Evolutionary conservation across 92 coral and sea anemone species (phyloP), one percentile per base, ranked within the genome.

Genomic region (Galaxea fascicularis): DNA sequence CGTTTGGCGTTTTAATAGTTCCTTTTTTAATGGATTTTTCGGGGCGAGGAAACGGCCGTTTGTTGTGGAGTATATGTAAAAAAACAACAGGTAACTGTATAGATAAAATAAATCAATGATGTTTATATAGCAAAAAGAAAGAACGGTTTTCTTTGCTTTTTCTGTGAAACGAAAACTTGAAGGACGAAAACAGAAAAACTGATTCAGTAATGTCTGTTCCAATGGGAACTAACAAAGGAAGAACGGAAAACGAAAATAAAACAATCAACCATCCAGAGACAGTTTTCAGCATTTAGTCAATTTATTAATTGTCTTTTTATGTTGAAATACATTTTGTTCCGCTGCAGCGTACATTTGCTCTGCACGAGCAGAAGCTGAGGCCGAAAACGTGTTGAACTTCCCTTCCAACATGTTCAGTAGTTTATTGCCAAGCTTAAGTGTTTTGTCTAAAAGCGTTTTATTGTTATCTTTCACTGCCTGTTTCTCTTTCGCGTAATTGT

Each of bases 281-380:
- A 14, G 47, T 21, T 77, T 46, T 77, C 45, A 21, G 25, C 16
- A 10, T 44, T 46, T 45, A 16, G 58, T 62, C 30, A 44, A 28
- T 62, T 77, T 77, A 77, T 62, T 77, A 14, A 24, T 17, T 13
- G 46, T 73, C 15, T 35, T 27, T 77, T 22, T 63, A 16, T 58
- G 25, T 63, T 57, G 45, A 24, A 64, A 62, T 62, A 77, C 82
- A 77, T 14, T 77, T 76, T 60, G 71, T 77, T 60, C 71, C 82
- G 56, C 52, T 35, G 56, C 58, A 25, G 71, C 57, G 3, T 24
- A 31, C 39, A 21, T 21, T 18, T 77, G 25, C 60, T 77, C 57
- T 35, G 71, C 71, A 26, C 18, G 5, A 10, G 47, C 29, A 17
- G 14, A 10, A 21, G n/a, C n/a, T 71, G 27, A 47, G 10, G 24